Percentiles rank a stretch among this genome's conserved stretches.
These are phyloP conservation scores for Xenentodon cancila DNA, from an alignment of 2,797 vertebrate genomes.

Conservation along the genomic window DNA sequence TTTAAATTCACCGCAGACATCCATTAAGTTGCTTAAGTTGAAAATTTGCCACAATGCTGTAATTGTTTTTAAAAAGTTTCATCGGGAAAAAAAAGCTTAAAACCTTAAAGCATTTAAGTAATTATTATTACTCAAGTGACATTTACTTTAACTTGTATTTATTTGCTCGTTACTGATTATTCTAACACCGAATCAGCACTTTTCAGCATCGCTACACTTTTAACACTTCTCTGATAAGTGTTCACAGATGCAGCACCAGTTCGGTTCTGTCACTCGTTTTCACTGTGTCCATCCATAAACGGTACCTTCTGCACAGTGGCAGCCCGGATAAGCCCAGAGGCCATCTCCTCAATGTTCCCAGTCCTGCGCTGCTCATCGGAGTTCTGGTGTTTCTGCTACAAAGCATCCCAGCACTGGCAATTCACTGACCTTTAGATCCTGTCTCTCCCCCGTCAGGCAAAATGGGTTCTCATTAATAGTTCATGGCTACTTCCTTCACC, in stretches of 20 bases:
- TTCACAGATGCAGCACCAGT: background rate
- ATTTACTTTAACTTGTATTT: too few species aligned
- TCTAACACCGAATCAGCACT: too few species aligned
- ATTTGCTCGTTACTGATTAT: too few species aligned
- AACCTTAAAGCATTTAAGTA: too few species aligned
- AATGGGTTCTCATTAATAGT: constrained; percentile 79
- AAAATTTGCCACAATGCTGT: too few species aligned
- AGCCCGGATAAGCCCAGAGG: constrained; percentile 48
- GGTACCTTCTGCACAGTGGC: constrained; percentile 42
- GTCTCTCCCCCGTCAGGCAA: constrained; percentile 61
- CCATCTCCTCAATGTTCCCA: constrained; percentile 57
- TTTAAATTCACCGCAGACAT: too few species aligned
- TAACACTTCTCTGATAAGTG: constrained; percentile 11
- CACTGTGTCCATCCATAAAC: constrained; percentile 17
- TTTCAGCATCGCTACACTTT: too few species aligned
- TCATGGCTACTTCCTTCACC: constrained; percentile 62
- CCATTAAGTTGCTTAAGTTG: too few species aligned
- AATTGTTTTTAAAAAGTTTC: too few species aligned
- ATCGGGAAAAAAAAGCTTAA: too few species aligned
- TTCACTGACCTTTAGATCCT: constrained; percentile 69
- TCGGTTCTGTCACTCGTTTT: background rate
- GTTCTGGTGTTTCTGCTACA: constrained; percentile 47
- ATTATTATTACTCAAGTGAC: too few species aligned
- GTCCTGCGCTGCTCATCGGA: constrained; percentile 50
- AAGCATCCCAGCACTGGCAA: constrained; percentile 43